These are phyloP conservation scores for Eurytoma californica DNA, from an alignment of 2,888 invertebrate genomes.

Conservation along the genomic window DNA sequence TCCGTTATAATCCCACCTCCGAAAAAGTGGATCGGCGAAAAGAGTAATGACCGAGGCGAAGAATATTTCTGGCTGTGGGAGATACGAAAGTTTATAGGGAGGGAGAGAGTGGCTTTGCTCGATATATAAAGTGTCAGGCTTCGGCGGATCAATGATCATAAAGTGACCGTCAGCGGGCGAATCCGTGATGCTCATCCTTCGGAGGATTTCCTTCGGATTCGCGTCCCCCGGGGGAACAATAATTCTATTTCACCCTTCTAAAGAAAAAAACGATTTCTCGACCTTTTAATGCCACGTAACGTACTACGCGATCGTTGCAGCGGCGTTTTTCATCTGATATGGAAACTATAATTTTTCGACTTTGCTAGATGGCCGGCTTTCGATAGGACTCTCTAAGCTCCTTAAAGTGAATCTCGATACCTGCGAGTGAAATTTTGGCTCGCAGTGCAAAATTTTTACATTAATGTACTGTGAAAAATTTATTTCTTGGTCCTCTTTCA, in stretches of 20 bases:
- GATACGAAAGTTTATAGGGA: conserved; percentile 31
- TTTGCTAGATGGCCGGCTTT: conserved; percentile 11
- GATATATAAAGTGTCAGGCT: conserved; percentile 44
- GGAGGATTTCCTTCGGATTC: conserved; percentile 31
- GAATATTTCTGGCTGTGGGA: conserved; percentile 13
- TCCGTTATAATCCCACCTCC: not conserved
- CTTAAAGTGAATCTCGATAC: conserved; percentile 3
- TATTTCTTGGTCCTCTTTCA: not conserved
- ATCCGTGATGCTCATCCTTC: conserved; percentile 23
- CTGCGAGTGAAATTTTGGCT: not conserved
- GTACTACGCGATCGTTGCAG: conserved; percentile 15
- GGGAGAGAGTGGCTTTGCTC: conserved; percentile 18
- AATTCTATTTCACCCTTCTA: conserved; percentile 42
- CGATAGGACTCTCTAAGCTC: not conserved
- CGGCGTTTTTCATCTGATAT: conserved; percentile 24
- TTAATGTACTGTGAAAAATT: not conserved
- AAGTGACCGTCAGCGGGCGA: conserved; percentile 24
- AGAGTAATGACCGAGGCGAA: conserved; percentile 18
- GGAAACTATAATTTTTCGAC: conserved; percentile 24
- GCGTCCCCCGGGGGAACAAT: conserved; percentile 33
- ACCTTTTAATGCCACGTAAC: conserved; percentile 9
- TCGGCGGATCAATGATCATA: conserved; percentile 43
- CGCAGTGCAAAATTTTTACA: not conserved
- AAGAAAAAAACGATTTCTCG: not conserved
- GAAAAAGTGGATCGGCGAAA: not conserved